Evolutionary conservation across 2,888 invertebrate genomes (phyloP).

Genomic region (Cephus nigrinus): DNA sequence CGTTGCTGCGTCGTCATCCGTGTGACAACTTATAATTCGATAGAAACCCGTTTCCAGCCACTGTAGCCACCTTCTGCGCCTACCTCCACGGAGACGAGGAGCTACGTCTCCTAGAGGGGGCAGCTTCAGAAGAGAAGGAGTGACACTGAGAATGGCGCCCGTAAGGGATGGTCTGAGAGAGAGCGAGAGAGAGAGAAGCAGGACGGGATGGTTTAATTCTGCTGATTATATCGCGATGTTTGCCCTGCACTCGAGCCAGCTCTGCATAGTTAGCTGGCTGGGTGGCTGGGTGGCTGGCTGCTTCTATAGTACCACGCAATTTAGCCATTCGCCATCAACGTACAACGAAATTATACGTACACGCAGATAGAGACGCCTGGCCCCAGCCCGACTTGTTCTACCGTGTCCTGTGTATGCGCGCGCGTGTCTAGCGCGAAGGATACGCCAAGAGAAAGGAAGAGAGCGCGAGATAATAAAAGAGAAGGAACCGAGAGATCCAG

Average conservation of each 20-base stretch:
- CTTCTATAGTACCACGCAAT: conserved; percentile 9
- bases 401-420: background rate
- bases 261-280: conserved; percentile 7
- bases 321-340: conserved; percentile 19
- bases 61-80: background rate
- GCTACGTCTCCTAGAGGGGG: background rate
- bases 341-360: conserved; percentile 25
- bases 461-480: conserved; percentile 3
- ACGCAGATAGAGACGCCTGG: background rate
- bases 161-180: too few relatives aligned
- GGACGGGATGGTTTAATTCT: conserved; percentile 36
- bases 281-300: background rate
- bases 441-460: conserved; percentile 23
- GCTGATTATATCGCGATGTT: conserved; percentile 49
- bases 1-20: conserved; percentile 52
- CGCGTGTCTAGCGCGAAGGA: background rate
- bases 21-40: conserved; percentile 60
- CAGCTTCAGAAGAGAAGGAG: too few relatives aligned
- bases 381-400: too few relatives aligned
- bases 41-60: conserved; percentile 43
- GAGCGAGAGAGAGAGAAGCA: background rate
- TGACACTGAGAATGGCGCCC: too few relatives aligned
- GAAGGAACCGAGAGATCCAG: background rate
- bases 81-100: background rate
- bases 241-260: conserved; percentile 25